Evolutionary conservation across 2,888 invertebrate species (phyloP).

Genomic region (Acheta domesticus): DNA sequence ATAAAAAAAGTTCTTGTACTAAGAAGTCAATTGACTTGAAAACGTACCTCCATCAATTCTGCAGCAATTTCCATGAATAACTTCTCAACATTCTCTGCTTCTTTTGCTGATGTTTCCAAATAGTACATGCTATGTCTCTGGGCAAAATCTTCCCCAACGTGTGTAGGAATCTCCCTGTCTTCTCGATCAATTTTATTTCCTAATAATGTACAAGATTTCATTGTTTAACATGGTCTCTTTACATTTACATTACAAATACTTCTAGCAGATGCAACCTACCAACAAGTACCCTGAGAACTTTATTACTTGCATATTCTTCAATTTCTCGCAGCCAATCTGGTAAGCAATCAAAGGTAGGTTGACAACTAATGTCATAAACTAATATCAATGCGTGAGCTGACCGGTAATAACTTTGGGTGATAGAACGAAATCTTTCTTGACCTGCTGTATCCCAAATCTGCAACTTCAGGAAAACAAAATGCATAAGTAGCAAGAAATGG

Average conservation of each 20-base stretch:
- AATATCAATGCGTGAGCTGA: constrained; percentile 96
- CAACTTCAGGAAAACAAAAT: constrained; percentile 57
- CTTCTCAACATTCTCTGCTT: constrained; percentile 95
- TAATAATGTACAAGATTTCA: constrained; percentile 44
- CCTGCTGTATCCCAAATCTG: constrained; percentile 99
- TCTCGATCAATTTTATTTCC: constrained; percentile 97
- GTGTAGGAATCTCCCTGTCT: constrained; percentile 90
- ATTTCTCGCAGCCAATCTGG: constrained; percentile 97
- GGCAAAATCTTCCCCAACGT: constrained; percentile 94
- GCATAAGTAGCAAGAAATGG: background rate
- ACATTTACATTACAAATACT: background rate
- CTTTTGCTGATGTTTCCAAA: constrained; percentile 95
- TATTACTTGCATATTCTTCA: constrained; percentile 93
- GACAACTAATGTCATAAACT: constrained; percentile 96
- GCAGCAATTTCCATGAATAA: constrained; percentile 96
- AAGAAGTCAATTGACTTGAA: background rate
- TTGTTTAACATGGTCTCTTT: too few species aligned
- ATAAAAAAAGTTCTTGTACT: background rate
- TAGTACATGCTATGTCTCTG: constrained; percentile 96
- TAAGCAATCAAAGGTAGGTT: constrained; percentile 94
- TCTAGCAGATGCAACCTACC: constrained; percentile 58
- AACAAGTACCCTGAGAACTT: constrained; percentile 90
- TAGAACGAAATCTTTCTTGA: constrained; percentile 93
- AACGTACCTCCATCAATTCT: constrained; percentile 75
- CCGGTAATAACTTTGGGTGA: constrained; percentile 96